These are phyloP conservation scores for Dysdera silvatica DNA, from an alignment of 1,140 invertebrate genomes.

Conservation along the genomic window DNA sequence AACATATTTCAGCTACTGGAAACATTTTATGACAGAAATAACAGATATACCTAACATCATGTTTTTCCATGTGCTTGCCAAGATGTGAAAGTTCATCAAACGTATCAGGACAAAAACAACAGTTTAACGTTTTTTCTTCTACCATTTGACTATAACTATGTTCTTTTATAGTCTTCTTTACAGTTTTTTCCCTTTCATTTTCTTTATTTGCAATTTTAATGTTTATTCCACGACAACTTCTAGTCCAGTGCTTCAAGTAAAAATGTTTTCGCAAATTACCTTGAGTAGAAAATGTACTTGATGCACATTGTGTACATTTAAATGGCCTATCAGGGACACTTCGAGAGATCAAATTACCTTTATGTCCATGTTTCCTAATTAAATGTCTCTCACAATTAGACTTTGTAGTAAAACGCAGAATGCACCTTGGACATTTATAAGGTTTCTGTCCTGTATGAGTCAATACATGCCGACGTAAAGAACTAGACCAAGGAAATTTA, in stretches of 20 bases:
- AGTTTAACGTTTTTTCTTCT: background rate
- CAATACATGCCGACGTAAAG: slow-evolving; percentile 78
- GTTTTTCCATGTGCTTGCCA: slow-evolving; percentile 33
- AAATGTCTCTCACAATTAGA: slow-evolving; percentile 93
- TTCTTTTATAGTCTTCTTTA: background rate
- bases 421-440: slow-evolving; percentile 85
- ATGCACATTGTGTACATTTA: slow-evolving; percentile 74
- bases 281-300: slow-evolving; percentile 73
- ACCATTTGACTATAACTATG: slow-evolving; percentile 20
- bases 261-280: slow-evolving; percentile 70
- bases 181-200: slow-evolving; percentile 8
- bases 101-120: slow-evolving; percentile 17
- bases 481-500: slow-evolving; percentile 93
- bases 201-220: slow-evolving; percentile 33
- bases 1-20: slow-evolving; percentile 62
- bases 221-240: slow-evolving; percentile 33
- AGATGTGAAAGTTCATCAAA: slow-evolving; percentile 19
- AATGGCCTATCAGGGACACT: slow-evolving; percentile 70
- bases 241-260: slow-evolving; percentile 55
- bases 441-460: slow-evolving; percentile 95
- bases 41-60: slow-evolving; percentile 78
- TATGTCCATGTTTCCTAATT: slow-evolving; percentile 69
- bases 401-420: slow-evolving; percentile 88
- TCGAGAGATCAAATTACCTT: slow-evolving; percentile 37
- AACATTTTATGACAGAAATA: slow-evolving; percentile 84